Base-by-base conservation (phyloP, 2,888 invertebrate genomes). In the Microplitis manilae region DNA sequence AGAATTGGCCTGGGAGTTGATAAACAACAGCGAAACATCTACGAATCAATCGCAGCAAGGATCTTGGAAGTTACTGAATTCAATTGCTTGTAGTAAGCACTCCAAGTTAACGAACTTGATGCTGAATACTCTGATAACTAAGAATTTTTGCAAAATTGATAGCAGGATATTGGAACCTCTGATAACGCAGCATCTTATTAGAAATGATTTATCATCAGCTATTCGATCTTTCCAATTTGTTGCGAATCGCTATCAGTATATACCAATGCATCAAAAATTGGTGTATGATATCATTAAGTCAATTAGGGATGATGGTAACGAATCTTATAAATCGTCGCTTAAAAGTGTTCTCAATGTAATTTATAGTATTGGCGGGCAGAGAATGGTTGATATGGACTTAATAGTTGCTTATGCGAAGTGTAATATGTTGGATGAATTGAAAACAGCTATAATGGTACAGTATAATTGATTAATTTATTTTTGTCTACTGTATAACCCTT, bases 211-310 rank as follows among this genome's bases (percentile, higher is more conserved):
- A 30, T 85, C 89, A 79, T 90, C 89, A 38, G 93, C 94, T 0
- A 91, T 94, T 0, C 85, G 90, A n/a, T 92, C 92, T 77, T 94
- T 92, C 83, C 86, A 88, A 17, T 85, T 90, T 0, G 86, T 92
- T 73, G 91, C 92, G 0, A 85, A 89, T 1, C 90, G 91, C 65
- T 92, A 93, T 85, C 92, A 91, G 73, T 92, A 92, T 81, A 93
- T 94, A 0, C 95, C 95, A 0, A 86, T 94, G 8, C 93, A 94
- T 84, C 92, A 94, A 81, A 94, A 94, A 87, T 80, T 95, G 0
- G 84, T 94, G 4, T 80, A 81, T n/a, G 84, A 87, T 72, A 79
- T 92, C 61, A 85, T 83, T 1, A 61, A 73, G 40, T 7, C 68
- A 8, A 68, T 4, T 8, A 78, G 41, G 13, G 67, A 71, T 6